Evolutionary conservation across 2,113 vertebrate genomes (phyloP), one percentile per base, ranked within the genome.

Genomic region (Proteles cristata): DNA sequence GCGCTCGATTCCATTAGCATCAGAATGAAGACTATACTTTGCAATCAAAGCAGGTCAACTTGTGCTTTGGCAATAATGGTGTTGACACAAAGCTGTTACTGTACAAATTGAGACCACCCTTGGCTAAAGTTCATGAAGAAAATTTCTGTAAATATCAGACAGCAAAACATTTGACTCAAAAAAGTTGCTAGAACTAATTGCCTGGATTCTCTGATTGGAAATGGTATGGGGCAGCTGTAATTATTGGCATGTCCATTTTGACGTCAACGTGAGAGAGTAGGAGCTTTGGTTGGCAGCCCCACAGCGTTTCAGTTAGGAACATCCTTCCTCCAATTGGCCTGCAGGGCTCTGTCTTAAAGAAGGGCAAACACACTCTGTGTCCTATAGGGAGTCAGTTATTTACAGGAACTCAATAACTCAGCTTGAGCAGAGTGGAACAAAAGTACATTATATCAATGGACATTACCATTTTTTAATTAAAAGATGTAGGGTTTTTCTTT

Each of bases 261-360:
- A 33, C 9, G 45, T 68, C 55, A 28, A 35, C 0, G 2, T 53
- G 45, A 58, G 14, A 25, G 4, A 81, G 12, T 11, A n/a, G 14
- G 35, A 2, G 28, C 31, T 9, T 14, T 5, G 3, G 14, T 15
- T 15, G 16, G 3, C 21, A 2, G 2, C 14, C 8, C 53, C 4
- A 0, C 0, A 11, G 12, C 0, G 2, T 80, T 43, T 87, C 53
- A 50, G 3, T 14, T n/a, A 58, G 45, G 39, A 45, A 19, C 11
- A 10, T 33, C 33, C 53, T 7, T 63, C n/a, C 8, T 61, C 43
- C 33, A 31, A 23, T 17, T 0, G 7, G 2, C n/a, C 4, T 31
- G 33, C 39, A 92, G 55, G 50, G 26, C 17, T 35, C 35, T 71
- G 14, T 35, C 43, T 35, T 58, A 33, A 25, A 35, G 76, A 9